Evolutionary conservation across 2,797 vertebrate species (phyloP), one percentile per base, ranked within the genome.

Genomic region (Tadarida brasiliensis): DNA sequence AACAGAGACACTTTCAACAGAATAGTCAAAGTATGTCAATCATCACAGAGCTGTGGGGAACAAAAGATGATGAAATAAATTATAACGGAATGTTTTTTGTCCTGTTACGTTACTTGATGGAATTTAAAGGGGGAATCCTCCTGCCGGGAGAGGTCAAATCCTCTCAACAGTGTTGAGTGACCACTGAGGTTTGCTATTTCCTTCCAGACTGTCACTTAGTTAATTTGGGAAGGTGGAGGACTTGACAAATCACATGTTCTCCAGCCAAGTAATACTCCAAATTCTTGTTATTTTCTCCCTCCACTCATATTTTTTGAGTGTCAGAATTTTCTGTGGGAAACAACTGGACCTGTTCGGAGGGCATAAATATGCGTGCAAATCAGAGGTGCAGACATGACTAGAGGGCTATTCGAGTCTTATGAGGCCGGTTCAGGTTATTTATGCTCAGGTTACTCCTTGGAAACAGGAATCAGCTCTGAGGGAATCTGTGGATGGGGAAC

Each of bases 231-330:
- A 61, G 22, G 28, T 54, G 44, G 44, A 90, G 92, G 73, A 91
- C 96, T 97, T 97, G 97, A 97, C 94, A 96, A 98, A 96, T 98
- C 92, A 59, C 80, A 30, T 94, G 94, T 97, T 98, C 98, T 88
- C 89, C 39, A 96, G 95, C 96, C 95, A 96, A 81, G 0, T 63
- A 97, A 47, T 94, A 81, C 61, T 97, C 91, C 33, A 84, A 91
- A 85, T 91, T 93, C 39, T 84, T 3, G 0, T 1, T 87, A 80
- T 84, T 92, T 67, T 87, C 83, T 82, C 1, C 14, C 47, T 95
- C 73, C 19, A 78, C 16, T 96, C 49, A 61, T 47, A 84, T 95
- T 95, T 93, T 95, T 90, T 26, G 87, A 47, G 67, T 76, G 35
- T 74, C 1, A 39, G 35, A 71, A 92, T 83, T 94, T 94, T 71